Percentiles rank a stretch among this genome's conserved stretches.
These are phyloP conservation scores for Dynastes grantii DNA, from an alignment of 2,888 invertebrate species.

Conservation along the genomic window DNA sequence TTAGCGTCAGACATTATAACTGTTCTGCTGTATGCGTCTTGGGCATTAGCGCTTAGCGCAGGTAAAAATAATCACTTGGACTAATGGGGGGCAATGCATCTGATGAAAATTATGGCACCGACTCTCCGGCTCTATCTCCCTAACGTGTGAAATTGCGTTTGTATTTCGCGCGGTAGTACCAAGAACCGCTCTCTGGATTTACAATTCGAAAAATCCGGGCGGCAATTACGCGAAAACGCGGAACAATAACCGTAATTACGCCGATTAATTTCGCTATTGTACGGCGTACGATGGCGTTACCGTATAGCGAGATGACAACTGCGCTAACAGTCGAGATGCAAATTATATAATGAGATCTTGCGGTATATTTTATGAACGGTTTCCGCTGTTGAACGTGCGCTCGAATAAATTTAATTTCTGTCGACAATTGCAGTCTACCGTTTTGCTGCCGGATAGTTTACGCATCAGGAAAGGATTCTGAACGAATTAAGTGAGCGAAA, in stretches of 20 bases:
- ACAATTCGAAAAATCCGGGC: constrained; percentile 4
- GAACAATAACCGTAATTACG: constrained; percentile 37
- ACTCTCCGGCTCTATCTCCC: not conserved
- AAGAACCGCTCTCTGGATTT: not conserved
- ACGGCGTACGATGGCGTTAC: not conserved
- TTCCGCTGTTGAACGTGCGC: not conserved
- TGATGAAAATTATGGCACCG: not conserved
- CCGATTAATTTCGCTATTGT: constrained; percentile 37
- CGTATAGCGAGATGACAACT: constrained; percentile 15
- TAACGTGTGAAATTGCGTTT: not conserved
- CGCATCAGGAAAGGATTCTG: not conserved
- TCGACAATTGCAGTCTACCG: constrained; percentile 11
- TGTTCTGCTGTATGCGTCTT: constrained; percentile 4
- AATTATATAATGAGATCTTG: constrained; percentile 15
- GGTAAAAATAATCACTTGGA: constrained; percentile 10
- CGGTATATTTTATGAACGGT: constrained; percentile 14
- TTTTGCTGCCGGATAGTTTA: not conserved
- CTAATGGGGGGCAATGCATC: not conserved
- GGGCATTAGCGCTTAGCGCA: not conserved
- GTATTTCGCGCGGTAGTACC: not conserved
- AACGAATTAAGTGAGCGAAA: constrained; percentile 1
- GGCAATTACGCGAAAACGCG: constrained; percentile 30
- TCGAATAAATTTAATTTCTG: constrained; percentile 11
- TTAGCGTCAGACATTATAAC: constrained; percentile 15
- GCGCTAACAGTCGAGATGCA: constrained; percentile 1